phyloP scores from a whole-genome alignment of 2,113 vertebrate genomes.

The Sarotherodon lohbergeri region DNA sequence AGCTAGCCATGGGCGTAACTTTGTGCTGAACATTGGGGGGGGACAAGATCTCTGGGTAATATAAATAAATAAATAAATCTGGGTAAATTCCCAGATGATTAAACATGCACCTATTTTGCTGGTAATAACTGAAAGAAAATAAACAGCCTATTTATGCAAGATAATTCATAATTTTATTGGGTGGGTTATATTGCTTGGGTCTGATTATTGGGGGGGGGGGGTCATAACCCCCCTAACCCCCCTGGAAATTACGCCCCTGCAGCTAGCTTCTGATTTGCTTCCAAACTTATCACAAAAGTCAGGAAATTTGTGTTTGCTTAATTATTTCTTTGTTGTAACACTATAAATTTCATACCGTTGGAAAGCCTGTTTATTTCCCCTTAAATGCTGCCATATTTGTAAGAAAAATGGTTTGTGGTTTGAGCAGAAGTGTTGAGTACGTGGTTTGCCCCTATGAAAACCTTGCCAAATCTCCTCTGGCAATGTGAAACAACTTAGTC shows the following conservation, averaged over 20 bases:
- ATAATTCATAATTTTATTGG: background rate
- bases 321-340: background rate
- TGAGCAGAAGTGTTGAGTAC: background rate
- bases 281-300: background rate
- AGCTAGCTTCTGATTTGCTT: background rate
- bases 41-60: fast-evolving
- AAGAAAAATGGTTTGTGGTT: background rate
- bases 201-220: background rate
- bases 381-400: background rate
- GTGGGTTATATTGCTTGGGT: background rate
- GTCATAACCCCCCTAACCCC: background rate
- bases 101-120: background rate
- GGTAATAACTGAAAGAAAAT: background rate
- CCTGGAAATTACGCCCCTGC: background rate
- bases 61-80: background rate
- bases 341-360: fast-evolving
- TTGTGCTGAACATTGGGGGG: background rate
- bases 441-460: background rate
- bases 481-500: background rate
- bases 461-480: background rate
- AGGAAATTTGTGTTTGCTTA: background rate
- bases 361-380: background rate
- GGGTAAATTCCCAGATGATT: background rate
- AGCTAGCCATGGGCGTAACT: too few species aligned
- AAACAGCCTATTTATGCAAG: background rate